Evolutionary conservation across 2,888 invertebrate species (phyloP), one percentile per base, ranked within the genome.

Genomic region (Beris chalybata): DNA sequence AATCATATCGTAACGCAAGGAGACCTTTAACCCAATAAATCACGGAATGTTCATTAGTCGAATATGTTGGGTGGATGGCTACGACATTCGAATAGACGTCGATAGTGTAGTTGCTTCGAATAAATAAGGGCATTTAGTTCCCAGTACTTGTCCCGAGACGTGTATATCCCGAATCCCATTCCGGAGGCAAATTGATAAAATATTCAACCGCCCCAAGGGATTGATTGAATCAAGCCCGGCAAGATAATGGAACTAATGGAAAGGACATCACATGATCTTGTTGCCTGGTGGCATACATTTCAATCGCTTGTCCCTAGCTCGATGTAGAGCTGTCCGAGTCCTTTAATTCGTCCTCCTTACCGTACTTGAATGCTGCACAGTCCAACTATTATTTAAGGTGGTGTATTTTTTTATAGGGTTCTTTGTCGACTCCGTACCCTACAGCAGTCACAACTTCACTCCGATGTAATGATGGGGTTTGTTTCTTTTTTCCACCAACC

Each of bases 171-270:
- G 13, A 12, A 61, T 61, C 50, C 52, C 50, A 52, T 52, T 48
- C 32, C 13, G 38, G 22, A 22, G 61, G 43, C 13, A 50, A 50
- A 61, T 61, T 50, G 61, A 65, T 65, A 32, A 65, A 65, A 65
- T 56, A 65, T 65, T 65, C 48, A 65, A 56, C 56, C 13, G 48
- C 56, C 56, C 64, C 56, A 32, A 53, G 64, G 50, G 65, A 56
- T 65, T 56, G 55, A 55, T 56, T 65, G 65, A 65, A 65, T 65
- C 13, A 65, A 54, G 54, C 54, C 45, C 45, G 12, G 55, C 56
- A 11, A 45, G 56, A 65, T 65, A 65, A 65, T 65, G 65, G 54
- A 22, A 65, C 65, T 65, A 65, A 65, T 65, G 65, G 65, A 65
- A 65, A 56, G 65, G 65, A 65, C 65, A 65, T 56, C 65, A 65